A percentile compares a stretch with the other conserved stretches of the same genome.
phyloP scores from a whole-genome alignment of 2,797 vertebrate genomes.

The Onychomys arenicola region DNA sequence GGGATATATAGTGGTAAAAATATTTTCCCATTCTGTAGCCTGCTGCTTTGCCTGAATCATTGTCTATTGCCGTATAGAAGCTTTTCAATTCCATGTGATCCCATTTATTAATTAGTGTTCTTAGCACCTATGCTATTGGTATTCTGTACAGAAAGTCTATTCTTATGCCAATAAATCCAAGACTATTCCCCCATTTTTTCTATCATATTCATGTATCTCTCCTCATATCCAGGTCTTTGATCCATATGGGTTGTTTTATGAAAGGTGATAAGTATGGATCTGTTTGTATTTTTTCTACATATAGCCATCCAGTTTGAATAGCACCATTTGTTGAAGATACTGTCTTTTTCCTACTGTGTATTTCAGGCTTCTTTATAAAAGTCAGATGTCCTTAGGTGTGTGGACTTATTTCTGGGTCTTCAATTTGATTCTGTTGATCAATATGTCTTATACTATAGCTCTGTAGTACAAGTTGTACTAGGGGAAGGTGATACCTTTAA shows the following conservation, averaged over 20 bases:
- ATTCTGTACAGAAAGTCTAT: background rate
- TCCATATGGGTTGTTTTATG: background rate
- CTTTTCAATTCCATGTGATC: background rate
- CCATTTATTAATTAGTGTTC: background rate
- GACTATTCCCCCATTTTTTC: background rate
- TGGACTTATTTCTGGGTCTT: background rate
- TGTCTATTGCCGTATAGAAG: background rate
- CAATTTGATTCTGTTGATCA: background rate
- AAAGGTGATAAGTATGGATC: background rate
- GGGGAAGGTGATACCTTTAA: background rate
- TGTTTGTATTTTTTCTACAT: background rate
- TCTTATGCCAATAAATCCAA: background rate
- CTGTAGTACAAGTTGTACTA: background rate
- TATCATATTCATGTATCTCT: background rate
- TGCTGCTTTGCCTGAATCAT: background rate
- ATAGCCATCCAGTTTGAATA: background rate
- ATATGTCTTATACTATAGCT: background rate
- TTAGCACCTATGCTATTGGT: background rate
- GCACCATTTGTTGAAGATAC: background rate
- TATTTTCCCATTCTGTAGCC: background rate
- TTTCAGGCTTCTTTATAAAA: background rate
- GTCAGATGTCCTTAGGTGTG: background rate
- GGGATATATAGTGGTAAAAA: background rate
- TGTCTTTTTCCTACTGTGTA: background rate
- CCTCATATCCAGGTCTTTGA: background rate